A percentile compares a stretch with the other conserved stretches of the same genome.
Evolutionary conservation across 2,888 invertebrate genomes (phyloP).

Genomic region (Biston stratarius): DNA sequence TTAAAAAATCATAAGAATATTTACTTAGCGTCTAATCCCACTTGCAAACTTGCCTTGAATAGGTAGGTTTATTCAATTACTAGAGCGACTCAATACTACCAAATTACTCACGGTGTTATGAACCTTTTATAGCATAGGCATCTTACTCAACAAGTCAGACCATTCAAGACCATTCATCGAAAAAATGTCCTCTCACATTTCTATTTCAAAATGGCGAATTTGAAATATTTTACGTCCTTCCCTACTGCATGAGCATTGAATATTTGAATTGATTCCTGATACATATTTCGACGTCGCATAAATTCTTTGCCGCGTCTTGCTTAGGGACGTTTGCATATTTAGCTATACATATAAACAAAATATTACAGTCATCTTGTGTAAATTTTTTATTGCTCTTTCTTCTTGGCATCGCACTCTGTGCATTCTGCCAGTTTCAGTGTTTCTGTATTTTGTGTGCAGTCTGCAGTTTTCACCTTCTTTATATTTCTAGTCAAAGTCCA

Average conservation of each 20-base stretch:
- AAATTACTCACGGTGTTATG: not conserved
- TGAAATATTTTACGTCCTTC: constrained; percentile 52
- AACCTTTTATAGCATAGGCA: constrained; percentile 1
- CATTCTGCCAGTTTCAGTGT: too few species aligned
- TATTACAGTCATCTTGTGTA: not conserved
- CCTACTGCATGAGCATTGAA: constrained; percentile 40
- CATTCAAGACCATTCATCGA: constrained; percentile 28
- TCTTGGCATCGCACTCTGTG: too few species aligned
- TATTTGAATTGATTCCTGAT: constrained; percentile 53
- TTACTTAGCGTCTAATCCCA: too few species aligned
- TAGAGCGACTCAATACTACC: too few species aligned
- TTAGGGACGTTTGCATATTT: constrained; percentile 21
- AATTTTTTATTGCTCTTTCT: not conserved
- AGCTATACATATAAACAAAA: not conserved
- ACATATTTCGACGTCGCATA: constrained; percentile 47
- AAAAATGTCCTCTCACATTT: constrained; percentile 40
- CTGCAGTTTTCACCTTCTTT: too few species aligned
- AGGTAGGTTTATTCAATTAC: too few species aligned
- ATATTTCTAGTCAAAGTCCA: too few species aligned
- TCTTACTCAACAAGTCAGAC: constrained; percentile 32
- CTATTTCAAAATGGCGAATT: constrained; percentile 44
- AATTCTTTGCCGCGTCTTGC: constrained; percentile 49
- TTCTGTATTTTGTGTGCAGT: too few species aligned
- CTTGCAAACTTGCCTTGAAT: too few species aligned
- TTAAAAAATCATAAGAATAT: too few species aligned